Base-by-base conservation (phyloP, 2,888 invertebrate genomes). In the Silvanus unidentatus region DNA sequence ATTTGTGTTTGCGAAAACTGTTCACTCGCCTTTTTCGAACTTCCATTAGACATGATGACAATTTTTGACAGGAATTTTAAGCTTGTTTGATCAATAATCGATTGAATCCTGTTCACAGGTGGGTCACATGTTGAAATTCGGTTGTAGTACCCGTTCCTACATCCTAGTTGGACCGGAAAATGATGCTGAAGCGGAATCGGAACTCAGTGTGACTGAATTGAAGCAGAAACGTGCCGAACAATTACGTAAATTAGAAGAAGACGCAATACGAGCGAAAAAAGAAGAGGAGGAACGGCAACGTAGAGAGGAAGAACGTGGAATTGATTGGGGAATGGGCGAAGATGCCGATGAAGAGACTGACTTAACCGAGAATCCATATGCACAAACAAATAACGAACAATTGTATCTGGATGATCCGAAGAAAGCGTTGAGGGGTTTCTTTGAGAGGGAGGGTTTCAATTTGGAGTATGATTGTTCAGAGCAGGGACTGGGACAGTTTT, bases 271-370 rank as follows among this genome's bases (percentile, higher is more conserved):
- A 54, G 73, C 72, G 52, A 73, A 72, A 66, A 59, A 68, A 68
- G 69, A 76, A 57, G 72, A 75, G 68, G 75, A 76, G 57, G 73
- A 66, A 48, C 74, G 75, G 41, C 74, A 74, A 38, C 74, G 72
- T 52, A 75, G 77, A 50, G 77, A 75, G 57, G 80, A 81, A 34
- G 80, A 81, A 27, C 80, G 81, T 52, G 94, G 94, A 2, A 84
- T 94, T 50, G 83, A 84, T 65, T 97, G 97, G 97, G 97, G 97
- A 56, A 89, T 97, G 85, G 84, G 88, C 81, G 93, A 93, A 54
- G 93, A 94, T 62, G 92, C 91, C 0, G 90, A 89, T 54, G 91
- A 90, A 54, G 90, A 89, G 57, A 79, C 82, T 0, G 92, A 92
- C 63, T 66, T 88, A 2, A 70, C 82, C 0, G 87, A 88, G 52